Evolutionary conservation across 1,140 invertebrate species (phyloP), one percentile per base, ranked within the genome.

Genomic region (Chrysomallon squamiferum): DNA sequence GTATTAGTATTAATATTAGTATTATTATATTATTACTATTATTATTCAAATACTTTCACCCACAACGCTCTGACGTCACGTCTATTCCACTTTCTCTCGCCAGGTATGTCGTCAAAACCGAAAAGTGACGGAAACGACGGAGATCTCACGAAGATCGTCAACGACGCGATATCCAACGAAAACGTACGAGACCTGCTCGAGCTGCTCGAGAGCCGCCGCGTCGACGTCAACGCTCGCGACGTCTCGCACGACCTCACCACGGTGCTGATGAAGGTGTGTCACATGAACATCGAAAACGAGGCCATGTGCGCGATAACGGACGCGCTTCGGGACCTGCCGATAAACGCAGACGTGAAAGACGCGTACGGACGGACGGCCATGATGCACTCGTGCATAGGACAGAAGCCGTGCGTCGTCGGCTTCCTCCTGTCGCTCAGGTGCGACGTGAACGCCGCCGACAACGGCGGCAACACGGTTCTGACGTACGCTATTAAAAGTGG

Each of bases 371-470:
- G 67, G 11, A 76, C 74, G 4, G 71, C 69, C 0, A 30, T 73
- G n/a, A 73, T 73, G 71, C 74, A 76, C 25, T 71, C 71, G 0
- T 76, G 71, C 50, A 67, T 76, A 29, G 69, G 66, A 2, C 47
- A 64, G 22, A 65, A 66, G 32, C 27, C 38, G 15, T 22, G 59
- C 13, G 20, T 71, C n/a, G 58, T 67, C 11, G 56, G 69, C 1
- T 69, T 65, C 35, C 47, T 69, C 15, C 59, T 73, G 62, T 64
- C 62, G 61, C 56, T 65, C 61, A 25, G 65, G 52, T 64, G 61
- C 50, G 66, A 68, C 58, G 30, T 60, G 13, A 68, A 54, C 2
- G 54, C 67, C 11, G 45, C 61, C 13, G 71, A 73, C 66, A 60
- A 65, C 18, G 71, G 69, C 47, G 74, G 74, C 25, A 73, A 73